phyloP scores from a whole-genome alignment of 2,888 invertebrate genomes.

The Alsophila aescularia region DNA sequence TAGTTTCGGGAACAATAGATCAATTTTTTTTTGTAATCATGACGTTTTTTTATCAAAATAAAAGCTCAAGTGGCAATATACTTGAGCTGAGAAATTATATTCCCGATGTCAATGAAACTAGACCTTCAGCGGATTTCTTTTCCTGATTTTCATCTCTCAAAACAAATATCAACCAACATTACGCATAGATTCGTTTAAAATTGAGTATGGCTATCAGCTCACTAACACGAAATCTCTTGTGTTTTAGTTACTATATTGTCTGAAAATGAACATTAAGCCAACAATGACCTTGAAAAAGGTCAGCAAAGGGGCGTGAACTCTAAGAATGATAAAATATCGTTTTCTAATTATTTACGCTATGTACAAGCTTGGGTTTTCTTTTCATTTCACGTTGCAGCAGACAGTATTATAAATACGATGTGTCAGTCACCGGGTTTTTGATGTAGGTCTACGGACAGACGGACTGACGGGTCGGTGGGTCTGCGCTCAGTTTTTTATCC shows the following conservation, averaged over 20 bases:
- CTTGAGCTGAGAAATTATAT: too few relatives aligned
- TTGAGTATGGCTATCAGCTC: too few relatives aligned
- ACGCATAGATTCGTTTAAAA: too few relatives aligned
- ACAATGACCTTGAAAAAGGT: constrained; percentile 3
- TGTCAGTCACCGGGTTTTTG: constrained; percentile 71
- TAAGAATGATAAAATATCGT: constrained; percentile 34
- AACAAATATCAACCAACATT: too few relatives aligned
- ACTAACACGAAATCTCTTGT: too few relatives aligned
- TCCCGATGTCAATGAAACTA: too few relatives aligned
- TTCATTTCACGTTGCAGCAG: constrained; percentile 49
- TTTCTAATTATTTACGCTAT: constrained; percentile 38
- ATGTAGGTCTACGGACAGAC: constrained; percentile 72
- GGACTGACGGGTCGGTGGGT: constrained; percentile 66
- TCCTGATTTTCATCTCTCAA: too few relatives aligned
- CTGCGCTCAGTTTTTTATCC: constrained; percentile 62
- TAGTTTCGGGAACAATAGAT: too few relatives aligned
- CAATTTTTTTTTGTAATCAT: too few relatives aligned
- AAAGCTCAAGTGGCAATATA: too few relatives aligned
- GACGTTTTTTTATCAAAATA: too few relatives aligned
- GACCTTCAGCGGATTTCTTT: too few relatives aligned
- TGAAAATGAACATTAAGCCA: not conserved
- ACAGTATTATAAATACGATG: constrained; percentile 65
- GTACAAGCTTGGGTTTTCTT: constrained; percentile 32
- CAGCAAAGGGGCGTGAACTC: constrained; percentile 9
- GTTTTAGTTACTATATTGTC: not conserved